Evolutionary conservation across 2,113 vertebrate species (phyloP).

Genomic region (Channa maculata): DNA sequence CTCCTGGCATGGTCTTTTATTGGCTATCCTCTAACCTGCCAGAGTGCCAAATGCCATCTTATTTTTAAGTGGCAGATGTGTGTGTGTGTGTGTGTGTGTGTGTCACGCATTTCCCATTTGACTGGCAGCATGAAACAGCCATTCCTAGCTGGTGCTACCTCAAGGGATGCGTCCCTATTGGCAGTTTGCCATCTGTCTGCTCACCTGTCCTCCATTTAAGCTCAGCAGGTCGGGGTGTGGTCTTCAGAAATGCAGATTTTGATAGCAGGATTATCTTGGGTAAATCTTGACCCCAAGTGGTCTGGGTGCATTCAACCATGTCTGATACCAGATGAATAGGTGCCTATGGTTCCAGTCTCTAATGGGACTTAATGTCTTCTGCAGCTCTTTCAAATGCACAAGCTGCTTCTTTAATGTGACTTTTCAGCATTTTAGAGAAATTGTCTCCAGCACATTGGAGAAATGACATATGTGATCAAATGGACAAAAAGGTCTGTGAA

Average conservation of each 20-base stretch:
- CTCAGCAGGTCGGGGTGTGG: slow-evolving; percentile 66
- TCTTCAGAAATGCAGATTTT: slow-evolving; percentile 30
- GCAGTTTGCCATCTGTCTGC: slow-evolving; percentile 71
- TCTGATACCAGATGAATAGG: slow-evolving; percentile 49
- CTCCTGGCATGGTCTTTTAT: slow-evolving; percentile 70
- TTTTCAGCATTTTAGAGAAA: slow-evolving; percentile 5
- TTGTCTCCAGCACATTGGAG: background rate
- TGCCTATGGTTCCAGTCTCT: slow-evolving; percentile 30
- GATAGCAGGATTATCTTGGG: slow-evolving; percentile 26
- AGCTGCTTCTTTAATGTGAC: slow-evolving; percentile 22
- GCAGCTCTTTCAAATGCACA: slow-evolving; percentile 23
- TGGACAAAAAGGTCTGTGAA: slow-evolving; percentile 38
- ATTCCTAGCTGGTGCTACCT: slow-evolving; percentile 60
- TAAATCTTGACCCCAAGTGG: slow-evolving; percentile 39
- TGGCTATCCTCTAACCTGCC: slow-evolving; percentile 61
- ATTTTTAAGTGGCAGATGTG: slow-evolving; percentile 73
- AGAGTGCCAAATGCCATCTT: slow-evolving; percentile 60
- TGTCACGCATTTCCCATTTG: slow-evolving; percentile 75
- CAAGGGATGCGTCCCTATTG: slow-evolving; percentile 68
- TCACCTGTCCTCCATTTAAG: slow-evolving; percentile 69
- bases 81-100: slow-evolving; percentile 35
- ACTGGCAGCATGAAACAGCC: slow-evolving; percentile 77
- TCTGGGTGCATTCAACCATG: slow-evolving; percentile 32
- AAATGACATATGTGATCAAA: slow-evolving; percentile 23
- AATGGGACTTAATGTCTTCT: slow-evolving; percentile 18